These are phyloP conservation scores for Anolis apletophallus DNA, from an alignment of 2,797 vertebrate species.

Conservation along the genomic window DNA sequence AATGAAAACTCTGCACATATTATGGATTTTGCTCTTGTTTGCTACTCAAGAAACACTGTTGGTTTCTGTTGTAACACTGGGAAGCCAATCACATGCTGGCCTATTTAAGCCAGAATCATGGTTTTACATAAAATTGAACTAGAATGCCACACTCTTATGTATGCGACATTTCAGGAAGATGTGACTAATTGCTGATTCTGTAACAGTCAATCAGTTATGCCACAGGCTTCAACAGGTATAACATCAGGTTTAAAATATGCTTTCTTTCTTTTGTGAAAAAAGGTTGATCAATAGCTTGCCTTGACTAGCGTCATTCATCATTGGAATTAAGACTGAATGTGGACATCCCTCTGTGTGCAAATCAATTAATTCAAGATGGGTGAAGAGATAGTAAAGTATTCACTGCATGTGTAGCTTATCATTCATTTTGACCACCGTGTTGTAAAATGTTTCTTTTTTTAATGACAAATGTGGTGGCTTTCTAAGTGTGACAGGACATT, in stretches of 20 bases:
- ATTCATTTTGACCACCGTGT: background rate
- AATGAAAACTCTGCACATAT: slow-evolving; percentile 40
- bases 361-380: background rate
- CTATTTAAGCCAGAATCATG: slow-evolving; percentile 28
- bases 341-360: background rate
- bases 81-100: slow-evolving; percentile 55
- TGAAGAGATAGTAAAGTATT: no score
- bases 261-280: slow-evolving; percentile 28
- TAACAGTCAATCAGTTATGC: slow-evolving; percentile 34
- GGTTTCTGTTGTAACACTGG: slow-evolving; percentile 51
- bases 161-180: background rate
- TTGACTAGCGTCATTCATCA: background rate
- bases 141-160: background rate
- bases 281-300: slow-evolving; percentile 26
- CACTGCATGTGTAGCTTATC: background rate
- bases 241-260: slow-evolving; percentile 1
- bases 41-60: slow-evolving; percentile 36
- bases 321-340: background rate
- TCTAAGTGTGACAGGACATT: background rate
- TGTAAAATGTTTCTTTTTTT: background rate
- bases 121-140: slow-evolving; percentile 41
- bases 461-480: background rate
- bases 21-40: slow-evolving; percentile 38
- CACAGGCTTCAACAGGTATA: slow-evolving; percentile 33
- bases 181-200: slow-evolving; percentile 5